Evolutionary conservation across 2,113 vertebrate species (phyloP).

Genomic region (Ahaetulla prasina): DNA sequence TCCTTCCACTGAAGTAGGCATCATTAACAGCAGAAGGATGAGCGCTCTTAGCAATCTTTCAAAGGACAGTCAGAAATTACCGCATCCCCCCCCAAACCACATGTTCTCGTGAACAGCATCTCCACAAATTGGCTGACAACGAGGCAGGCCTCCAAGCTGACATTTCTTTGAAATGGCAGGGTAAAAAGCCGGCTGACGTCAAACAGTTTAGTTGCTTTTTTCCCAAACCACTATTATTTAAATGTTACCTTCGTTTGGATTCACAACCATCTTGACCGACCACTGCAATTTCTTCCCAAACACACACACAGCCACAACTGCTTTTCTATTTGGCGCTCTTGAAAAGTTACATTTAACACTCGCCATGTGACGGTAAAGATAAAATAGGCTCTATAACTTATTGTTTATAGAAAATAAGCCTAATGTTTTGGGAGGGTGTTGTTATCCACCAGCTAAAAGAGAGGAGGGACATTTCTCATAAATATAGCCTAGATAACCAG

Average conservation of each 20-base stretch:
- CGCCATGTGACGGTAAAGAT: not conserved
- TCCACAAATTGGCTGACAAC: slow-evolving; percentile 27
- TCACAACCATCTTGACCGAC: not conserved
- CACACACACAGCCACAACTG: not conserved
- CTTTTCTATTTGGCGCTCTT: not conserved
- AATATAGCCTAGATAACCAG: not conserved
- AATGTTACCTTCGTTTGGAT: not conserved
- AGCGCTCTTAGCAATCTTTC: slow-evolving; percentile 8
- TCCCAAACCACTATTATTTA: not conserved
- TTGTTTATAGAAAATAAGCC: not conserved
- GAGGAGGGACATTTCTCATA: not conserved
- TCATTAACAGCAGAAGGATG: slow-evolving; percentile 18
- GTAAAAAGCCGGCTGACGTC: not conserved
- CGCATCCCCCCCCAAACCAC: slow-evolving; percentile 6
- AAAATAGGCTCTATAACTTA: not conserved
- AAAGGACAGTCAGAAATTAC: slow-evolving; percentile 10
- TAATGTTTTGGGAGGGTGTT: not conserved
- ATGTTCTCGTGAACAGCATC: not conserved
- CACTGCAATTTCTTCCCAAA: not conserved
- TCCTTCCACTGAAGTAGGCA: slow-evolving; percentile 16
- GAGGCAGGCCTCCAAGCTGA: slow-evolving; percentile 3
- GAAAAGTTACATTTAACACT: not conserved
- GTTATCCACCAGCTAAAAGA: not conserved
- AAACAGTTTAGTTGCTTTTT: not conserved
- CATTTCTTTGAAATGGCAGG: slow-evolving; percentile 5